Percentiles rank a stretch among this genome's conserved stretches.
Conservation (phyloP, 2,797 vertebrate genomes). For the Oreochromis grahami region DNA sequence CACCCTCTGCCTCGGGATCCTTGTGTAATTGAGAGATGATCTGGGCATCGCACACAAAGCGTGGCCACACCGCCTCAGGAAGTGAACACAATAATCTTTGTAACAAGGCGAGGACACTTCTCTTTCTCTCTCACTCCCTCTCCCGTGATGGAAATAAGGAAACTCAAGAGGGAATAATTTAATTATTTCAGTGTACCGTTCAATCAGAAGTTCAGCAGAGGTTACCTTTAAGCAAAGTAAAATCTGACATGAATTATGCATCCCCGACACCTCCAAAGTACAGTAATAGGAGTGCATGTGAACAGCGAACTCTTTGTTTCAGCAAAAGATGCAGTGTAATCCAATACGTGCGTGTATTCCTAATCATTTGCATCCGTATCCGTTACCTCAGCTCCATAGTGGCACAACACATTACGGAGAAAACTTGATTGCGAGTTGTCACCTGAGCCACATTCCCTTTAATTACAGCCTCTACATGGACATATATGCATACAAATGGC, state of each 20-base stretch:
- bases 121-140: background rate
- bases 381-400: slow-evolving; percentile 20
- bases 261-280: background rate
- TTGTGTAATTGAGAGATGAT: slow-evolving; percentile 73
- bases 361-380: slow-evolving; percentile 51
- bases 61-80: slow-evolving; percentile 64
- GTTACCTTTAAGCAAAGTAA: slow-evolving; percentile 2
- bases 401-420: slow-evolving; percentile 38
- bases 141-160: slow-evolving; percentile 40
- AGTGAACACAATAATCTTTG: slow-evolving; percentile 67
- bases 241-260: background rate
- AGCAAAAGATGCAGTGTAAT: slow-evolving; percentile 34
- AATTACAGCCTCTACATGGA: slow-evolving; percentile 72
- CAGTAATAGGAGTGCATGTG: background rate
- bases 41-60: slow-evolving; percentile 65
- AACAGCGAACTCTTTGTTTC: slow-evolving; percentile 19
- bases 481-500: slow-evolving; percentile 69
- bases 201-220: background rate
- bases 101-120: slow-evolving; percentile 59
- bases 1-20: slow-evolving; percentile 66
- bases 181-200: slow-evolving; percentile 18
- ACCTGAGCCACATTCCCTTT: slow-evolving; percentile 66
- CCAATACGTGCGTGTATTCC: slow-evolving; percentile 9
- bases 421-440: slow-evolving; percentile 68
- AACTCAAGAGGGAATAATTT: slow-evolving; percentile 37